These are phyloP conservation scores for Microtus oregoni DNA, from an alignment of 2,113 vertebrate species.

Conservation along the genomic window DNA sequence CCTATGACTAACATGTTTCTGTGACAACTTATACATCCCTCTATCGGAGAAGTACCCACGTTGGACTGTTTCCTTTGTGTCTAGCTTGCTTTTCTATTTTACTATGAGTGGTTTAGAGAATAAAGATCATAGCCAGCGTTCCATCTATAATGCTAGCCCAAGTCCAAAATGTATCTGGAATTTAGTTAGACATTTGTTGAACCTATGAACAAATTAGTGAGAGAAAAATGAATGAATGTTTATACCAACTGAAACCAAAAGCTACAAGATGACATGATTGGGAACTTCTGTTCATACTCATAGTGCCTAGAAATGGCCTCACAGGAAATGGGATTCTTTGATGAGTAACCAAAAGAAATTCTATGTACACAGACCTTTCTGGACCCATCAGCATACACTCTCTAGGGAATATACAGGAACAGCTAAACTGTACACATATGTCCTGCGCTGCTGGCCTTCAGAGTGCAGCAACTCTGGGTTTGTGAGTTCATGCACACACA, in stretches of 20 bases:
- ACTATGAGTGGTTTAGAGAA: not conserved
- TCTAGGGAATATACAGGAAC: not conserved
- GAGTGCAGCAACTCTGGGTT: not conserved
- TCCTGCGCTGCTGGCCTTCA: not conserved
- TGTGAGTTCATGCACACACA: not conserved
- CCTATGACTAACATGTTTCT: not conserved
- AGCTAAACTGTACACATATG: not conserved
- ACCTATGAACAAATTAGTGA: not conserved
- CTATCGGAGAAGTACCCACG: too few relatives aligned
- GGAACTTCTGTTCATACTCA: not conserved
- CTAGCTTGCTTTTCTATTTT: not conserved
- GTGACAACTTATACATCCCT: not conserved
- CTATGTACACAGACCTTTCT: not conserved
- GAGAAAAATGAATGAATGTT: constrained; percentile 19
- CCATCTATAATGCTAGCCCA: not conserved
- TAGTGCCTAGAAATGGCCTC: not conserved
- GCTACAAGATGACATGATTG: not conserved
- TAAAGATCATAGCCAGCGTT: not conserved
- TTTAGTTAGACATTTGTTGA: not conserved
- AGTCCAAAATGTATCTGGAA: not conserved
- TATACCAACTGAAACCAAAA: not conserved
- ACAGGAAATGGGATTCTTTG: not conserved
- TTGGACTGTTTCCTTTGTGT: not conserved
- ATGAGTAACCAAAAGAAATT: not conserved
- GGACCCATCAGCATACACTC: not conserved